A percentile compares a stretch with the other conserved stretches of the same genome.
phyloP scores from a whole-genome alignment of 1,140 invertebrate species.

The Dinoponera quadriceps region DNA sequence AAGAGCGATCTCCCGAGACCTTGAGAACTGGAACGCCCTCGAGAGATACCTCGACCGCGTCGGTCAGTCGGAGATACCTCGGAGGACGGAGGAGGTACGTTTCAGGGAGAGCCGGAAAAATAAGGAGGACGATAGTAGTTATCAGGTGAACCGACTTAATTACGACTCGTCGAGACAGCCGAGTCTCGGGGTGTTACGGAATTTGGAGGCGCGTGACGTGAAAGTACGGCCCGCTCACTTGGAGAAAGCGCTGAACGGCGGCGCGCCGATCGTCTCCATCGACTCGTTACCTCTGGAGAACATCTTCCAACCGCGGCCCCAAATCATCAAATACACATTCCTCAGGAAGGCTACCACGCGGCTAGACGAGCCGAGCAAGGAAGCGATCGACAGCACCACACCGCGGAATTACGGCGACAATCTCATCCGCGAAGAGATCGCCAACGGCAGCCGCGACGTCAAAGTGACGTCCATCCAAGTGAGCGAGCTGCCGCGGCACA shows the following conservation, averaged over 20 bases:
- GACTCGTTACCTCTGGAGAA: constrained; percentile 63
- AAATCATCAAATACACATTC: constrained; percentile 77
- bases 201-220: constrained; percentile 10
- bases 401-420: constrained; percentile 65
- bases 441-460: neutral
- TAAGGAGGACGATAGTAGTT: neutral
- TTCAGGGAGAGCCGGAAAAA: neutral
- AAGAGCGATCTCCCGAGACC: constrained; percentile 58
- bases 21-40: constrained; percentile 65
- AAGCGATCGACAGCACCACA: neutral
- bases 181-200: neutral
- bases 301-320: constrained; percentile 75
- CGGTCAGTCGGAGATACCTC: neutral
- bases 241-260: neutral
- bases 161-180: neutral
- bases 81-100: too few relatives aligned
- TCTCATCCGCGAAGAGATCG: constrained; percentile 58
- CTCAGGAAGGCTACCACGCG: constrained; percentile 39
- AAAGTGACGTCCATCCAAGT: constrained; percentile 77
- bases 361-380: constrained; percentile 10
- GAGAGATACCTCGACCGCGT: constrained; percentile 55
- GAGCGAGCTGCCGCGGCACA: constrained; percentile 75
- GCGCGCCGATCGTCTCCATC: neutral
- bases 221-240: neutral
- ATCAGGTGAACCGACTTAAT: neutral